phyloP scores from a whole-genome alignment of 37 sponge, comb jelly and placozoan genomes.

The Ephydatia muelleri region DNA sequence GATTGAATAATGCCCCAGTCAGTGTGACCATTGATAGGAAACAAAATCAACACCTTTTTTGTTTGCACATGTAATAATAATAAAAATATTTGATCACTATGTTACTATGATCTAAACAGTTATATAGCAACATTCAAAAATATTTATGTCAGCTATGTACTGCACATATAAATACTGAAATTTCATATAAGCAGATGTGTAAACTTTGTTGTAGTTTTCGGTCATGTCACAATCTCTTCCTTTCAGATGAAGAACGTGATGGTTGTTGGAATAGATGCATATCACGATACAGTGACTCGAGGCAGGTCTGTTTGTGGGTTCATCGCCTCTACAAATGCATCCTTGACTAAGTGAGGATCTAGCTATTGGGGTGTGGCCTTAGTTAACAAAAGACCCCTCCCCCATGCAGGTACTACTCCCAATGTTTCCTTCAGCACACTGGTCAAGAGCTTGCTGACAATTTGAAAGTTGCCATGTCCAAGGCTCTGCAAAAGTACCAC shows the following conservation, averaged over 20 bases:
- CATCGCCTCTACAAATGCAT: slow-evolving; percentile 85
- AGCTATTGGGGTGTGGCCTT: neutral
- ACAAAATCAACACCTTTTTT: no score
- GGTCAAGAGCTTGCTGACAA: slow-evolving; percentile 91
- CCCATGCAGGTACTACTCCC: slow-evolving; percentile 76
- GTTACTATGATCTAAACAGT: no score
- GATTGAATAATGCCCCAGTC: neutral
- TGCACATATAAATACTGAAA: neutral
- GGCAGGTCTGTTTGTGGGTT: slow-evolving; percentile 91
- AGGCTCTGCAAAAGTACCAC: slow-evolving; percentile 73
- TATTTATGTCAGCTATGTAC: neutral
- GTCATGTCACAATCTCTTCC: neutral
- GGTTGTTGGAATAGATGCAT: slow-evolving; percentile 95
- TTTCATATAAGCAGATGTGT: neutral
- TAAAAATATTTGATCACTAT: neutral
- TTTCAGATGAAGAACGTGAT: slow-evolving; percentile 84
- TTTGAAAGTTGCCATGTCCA: slow-evolving; percentile 72
- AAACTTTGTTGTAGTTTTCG: neutral
- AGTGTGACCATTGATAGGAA: neutral
- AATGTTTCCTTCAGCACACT: slow-evolving; percentile 83
- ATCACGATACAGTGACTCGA: slow-evolving; percentile 86
- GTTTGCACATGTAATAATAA: neutral
- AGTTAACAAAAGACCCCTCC: neutral
- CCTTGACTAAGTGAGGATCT: slow-evolving; percentile 74
- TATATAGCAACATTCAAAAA: no score